Evolutionary conservation across 2,888 invertebrate species (phyloP).

Genomic region (Anoplius nigerrimus): DNA sequence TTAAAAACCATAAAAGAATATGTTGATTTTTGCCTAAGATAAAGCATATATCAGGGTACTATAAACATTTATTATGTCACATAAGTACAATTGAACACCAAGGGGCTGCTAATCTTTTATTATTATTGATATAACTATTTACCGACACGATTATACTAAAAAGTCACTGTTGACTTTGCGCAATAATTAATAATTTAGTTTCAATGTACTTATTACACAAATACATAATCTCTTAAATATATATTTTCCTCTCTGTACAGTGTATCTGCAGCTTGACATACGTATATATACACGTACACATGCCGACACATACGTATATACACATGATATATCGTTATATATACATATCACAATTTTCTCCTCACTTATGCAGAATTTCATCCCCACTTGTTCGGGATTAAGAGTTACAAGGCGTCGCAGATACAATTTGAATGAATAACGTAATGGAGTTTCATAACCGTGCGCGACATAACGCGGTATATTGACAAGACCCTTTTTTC

Average conservation of each 20-base stretch:
- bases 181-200: slow-evolving; percentile 65
- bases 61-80: slow-evolving; percentile 74
- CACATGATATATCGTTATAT: too few relatives aligned
- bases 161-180: slow-evolving; percentile 38
- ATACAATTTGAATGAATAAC: slow-evolving; percentile 19
- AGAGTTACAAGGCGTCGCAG: slow-evolving; percentile 32
- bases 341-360: slow-evolving; percentile 34
- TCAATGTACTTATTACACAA: slow-evolving; percentile 55
- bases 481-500: too few relatives aligned
- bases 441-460: background rate
- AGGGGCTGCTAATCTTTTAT: slow-evolving; percentile 70
- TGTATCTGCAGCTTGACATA: slow-evolving; percentile 55
- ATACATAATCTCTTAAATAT: slow-evolving; percentile 66
- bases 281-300: slow-evolving; percentile 35
- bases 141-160: slow-evolving; percentile 47
- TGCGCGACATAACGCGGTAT: too few relatives aligned
- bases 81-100: slow-evolving; percentile 75
- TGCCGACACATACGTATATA: slow-evolving; percentile 11
- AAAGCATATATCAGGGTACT: slow-evolving; percentile 54
- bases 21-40: too few relatives aligned
- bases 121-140: slow-evolving; percentile 51
- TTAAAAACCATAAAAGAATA: too few relatives aligned
- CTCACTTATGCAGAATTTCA: slow-evolving; percentile 20
- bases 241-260: slow-evolving; percentile 67
- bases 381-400: slow-evolving; percentile 21